Conservation (phyloP, 2,797 vertebrate genomes). For the Sebastes minor region DNA sequence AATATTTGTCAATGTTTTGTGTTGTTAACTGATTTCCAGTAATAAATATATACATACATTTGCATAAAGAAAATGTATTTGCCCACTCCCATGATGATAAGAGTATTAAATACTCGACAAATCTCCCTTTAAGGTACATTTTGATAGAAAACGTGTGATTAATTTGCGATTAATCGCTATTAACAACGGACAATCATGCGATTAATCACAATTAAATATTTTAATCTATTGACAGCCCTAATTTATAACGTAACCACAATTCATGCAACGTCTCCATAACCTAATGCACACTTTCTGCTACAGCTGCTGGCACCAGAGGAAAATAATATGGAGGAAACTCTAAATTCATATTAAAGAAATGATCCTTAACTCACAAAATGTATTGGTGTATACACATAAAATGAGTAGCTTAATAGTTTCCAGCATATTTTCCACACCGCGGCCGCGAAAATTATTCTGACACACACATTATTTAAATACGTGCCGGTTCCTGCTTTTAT, state of each 20-base stretch:
- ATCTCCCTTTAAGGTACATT: no score
- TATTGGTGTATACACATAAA: not conserved
- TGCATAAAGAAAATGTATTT: no score
- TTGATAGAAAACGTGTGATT: no score
- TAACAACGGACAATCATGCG: no score
- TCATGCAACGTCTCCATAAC: not conserved
- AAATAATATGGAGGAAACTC: not conserved
- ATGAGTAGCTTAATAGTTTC: not conserved
- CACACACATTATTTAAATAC: not conserved
- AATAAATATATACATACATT: no score
- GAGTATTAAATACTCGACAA: no score
- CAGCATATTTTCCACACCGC: not conserved
- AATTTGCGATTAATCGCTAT: no score
- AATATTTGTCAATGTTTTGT: no score
- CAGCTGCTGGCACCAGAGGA: not conserved
- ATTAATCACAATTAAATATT: no score
- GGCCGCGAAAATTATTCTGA: not conserved
- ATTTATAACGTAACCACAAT: not conserved
- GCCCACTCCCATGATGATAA: no score
- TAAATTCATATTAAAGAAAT: not conserved
- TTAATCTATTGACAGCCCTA: no score
- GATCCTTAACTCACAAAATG: not conserved
- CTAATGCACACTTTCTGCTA: not conserved
- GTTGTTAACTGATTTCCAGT: no score
- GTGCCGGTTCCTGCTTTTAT: not conserved